phyloP scores from a whole-genome alignment of 1,140 invertebrate species.

The Bombus soroeensis region DNA sequence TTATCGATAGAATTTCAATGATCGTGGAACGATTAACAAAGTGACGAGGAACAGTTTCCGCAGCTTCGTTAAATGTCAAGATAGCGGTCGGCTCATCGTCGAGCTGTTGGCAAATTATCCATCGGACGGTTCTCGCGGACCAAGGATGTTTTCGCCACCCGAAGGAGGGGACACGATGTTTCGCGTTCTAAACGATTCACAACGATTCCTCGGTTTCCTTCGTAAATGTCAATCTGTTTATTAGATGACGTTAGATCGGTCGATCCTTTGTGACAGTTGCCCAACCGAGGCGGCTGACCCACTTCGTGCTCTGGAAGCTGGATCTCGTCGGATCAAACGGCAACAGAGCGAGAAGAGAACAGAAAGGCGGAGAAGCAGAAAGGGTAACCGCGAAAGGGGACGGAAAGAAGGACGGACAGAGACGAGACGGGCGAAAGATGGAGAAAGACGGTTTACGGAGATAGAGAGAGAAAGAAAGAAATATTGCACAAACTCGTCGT shows the following conservation, averaged over 20 bases:
- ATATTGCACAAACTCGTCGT: constrained; percentile 69
- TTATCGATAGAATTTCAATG: not conserved
- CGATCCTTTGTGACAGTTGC: constrained; percentile 63
- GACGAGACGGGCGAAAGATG: not conserved
- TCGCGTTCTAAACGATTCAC: not conserved
- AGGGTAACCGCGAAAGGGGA: constrained; percentile 6
- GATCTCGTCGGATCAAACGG: constrained; percentile 41
- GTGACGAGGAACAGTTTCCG: constrained; percentile 2
- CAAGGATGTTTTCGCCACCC: constrained; percentile 47
- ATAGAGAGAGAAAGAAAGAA: constrained; percentile 5
- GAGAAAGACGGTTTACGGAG: not conserved
- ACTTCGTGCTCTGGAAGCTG: constrained; percentile 61
- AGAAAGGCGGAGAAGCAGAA: constrained; percentile 5
- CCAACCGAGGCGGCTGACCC: constrained; percentile 60
- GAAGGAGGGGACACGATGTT: not conserved
- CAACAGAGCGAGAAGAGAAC: constrained; percentile 1
- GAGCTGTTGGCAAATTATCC: not conserved
- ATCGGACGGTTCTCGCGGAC: not conserved
- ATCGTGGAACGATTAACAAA: constrained; percentile 5
- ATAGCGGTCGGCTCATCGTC: not conserved
- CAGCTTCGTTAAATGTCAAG: constrained; percentile 24
- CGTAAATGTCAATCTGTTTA: constrained; percentile 60
- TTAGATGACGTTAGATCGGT: constrained; percentile 61
- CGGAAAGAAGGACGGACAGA: constrained; percentile 34
- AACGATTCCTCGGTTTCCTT: constrained; percentile 1